Evolutionary conservation across 2,888 invertebrate species (phyloP).

Genomic region (Tridacna crocea): DNA sequence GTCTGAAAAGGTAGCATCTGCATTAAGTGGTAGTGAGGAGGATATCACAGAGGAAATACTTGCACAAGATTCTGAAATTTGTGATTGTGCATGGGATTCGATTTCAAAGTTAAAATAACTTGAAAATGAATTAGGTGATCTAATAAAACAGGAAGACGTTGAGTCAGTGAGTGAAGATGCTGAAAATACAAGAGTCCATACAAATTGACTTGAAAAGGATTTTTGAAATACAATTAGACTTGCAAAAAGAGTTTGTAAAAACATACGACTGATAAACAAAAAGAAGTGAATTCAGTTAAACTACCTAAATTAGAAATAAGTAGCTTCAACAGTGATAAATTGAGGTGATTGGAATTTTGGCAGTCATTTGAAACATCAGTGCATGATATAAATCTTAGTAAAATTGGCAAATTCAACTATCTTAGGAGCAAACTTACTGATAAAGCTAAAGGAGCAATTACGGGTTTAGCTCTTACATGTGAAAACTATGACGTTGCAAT

Average conservation of each 20-base stretch:
- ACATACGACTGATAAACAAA: slow-evolving; percentile 14
- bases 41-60: no score
- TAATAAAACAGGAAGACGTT: background rate
- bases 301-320: slow-evolving; percentile 1
- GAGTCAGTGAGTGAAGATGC: no score
- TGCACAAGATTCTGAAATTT: no score
- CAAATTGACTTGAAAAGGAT: slow-evolving; percentile 3
- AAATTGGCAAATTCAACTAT: slow-evolving; percentile 45
- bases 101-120: slow-evolving; percentile 5
- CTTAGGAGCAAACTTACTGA: slow-evolving; percentile 6
- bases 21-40: no score
- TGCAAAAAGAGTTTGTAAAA: slow-evolving; percentile 19
- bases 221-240: slow-evolving; percentile 4
- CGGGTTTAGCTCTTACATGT: slow-evolving; percentile 38
- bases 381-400: slow-evolving; percentile 26
- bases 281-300: slow-evolving; percentile 6
- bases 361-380: slow-evolving; percentile 42
- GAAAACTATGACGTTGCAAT: slow-evolving; percentile 45
- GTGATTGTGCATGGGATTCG: background rate
- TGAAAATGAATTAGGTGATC: slow-evolving; percentile 10
- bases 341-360: no score
- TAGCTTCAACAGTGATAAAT: slow-evolving; percentile 28
- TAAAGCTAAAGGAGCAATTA: slow-evolving; percentile 33
- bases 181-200: background rate
- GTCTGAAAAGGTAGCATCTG: slow-evolving; percentile 5